These are phyloP conservation scores for Ceraclea dissimilis DNA, from an alignment of 2,888 invertebrate genomes.

Conservation along the genomic window DNA sequence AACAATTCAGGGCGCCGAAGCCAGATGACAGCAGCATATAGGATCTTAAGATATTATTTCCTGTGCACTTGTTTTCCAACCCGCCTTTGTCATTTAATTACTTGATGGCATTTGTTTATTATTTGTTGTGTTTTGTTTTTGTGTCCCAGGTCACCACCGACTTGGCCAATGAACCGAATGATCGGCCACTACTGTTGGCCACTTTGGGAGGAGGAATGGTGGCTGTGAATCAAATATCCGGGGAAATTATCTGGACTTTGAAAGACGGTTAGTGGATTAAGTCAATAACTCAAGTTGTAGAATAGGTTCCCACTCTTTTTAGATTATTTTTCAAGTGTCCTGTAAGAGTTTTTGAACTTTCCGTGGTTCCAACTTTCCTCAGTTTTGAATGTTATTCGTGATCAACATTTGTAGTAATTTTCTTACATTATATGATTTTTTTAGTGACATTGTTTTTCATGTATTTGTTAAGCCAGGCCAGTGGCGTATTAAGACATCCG, in stretches of 20 bases:
- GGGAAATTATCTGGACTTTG: conserved; percentile 82
- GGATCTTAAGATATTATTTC: too few species aligned
- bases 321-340: neutral
- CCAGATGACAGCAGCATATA: too few species aligned
- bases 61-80: too few species aligned
- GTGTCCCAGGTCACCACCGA: conserved; percentile 51
- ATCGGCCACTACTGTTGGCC: conserved; percentile 76
- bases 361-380: neutral
- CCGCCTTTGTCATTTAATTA: too few species aligned
- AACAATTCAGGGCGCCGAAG: too few species aligned
- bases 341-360: too few species aligned
- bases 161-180: conserved; percentile 58
- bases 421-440: neutral
- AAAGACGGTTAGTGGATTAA: conserved; percentile 69
- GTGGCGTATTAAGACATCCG: too few species aligned
- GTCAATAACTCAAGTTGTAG: neutral
- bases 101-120: too few species aligned
- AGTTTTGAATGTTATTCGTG: neutral
- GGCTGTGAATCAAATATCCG: conserved; percentile 81
- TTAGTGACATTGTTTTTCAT: too few species aligned
- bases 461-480: too few species aligned
- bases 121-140: too few species aligned
- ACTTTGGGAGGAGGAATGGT: conserved; percentile 89
- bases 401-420: neutral
- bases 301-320: neutral